Percentiles rank a stretch among this genome's conserved stretches.
Evolutionary conservation across 2,113 vertebrate species (phyloP).

Genomic region (Plestiodon gilberti): DNA sequence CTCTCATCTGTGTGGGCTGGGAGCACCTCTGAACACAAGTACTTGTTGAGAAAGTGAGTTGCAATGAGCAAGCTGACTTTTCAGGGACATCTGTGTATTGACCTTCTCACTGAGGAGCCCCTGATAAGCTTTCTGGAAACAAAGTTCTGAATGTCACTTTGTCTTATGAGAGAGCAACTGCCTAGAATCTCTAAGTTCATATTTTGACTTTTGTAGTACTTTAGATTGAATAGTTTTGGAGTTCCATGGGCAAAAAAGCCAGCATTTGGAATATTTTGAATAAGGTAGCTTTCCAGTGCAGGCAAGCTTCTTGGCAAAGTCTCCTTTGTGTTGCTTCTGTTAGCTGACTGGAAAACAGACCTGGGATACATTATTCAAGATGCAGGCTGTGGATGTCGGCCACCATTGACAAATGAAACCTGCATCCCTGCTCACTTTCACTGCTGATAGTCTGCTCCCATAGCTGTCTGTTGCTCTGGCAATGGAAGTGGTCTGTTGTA

Average conservation of each 20-base stretch:
- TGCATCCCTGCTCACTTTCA: constrained; percentile 3
- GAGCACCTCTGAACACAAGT: background rate
- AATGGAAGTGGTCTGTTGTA: background rate
- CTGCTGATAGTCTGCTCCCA: background rate
- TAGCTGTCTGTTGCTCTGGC: background rate
- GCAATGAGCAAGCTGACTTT: background rate
- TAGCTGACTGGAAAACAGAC: background rate
- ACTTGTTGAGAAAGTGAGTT: background rate
- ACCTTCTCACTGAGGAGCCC: background rate
- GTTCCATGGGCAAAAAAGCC: background rate
- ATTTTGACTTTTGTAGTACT: background rate
- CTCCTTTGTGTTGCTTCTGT: background rate
- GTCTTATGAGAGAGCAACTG: background rate
- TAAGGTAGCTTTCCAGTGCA: background rate
- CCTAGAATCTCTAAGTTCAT: background rate
- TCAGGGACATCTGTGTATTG: background rate
- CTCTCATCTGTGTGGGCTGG: background rate
- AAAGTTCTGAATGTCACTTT: background rate
- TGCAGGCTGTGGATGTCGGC: background rate
- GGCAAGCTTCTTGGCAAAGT: no score
- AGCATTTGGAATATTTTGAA: background rate
- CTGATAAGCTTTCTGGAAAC: background rate
- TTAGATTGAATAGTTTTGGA: background rate
- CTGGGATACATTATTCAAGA: constrained; percentile 19
- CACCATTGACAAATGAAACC: constrained; percentile 1